Evolutionary conservation across 2,113 vertebrate species (phyloP).

Genomic region (Poeciliopsis retropinna): DNA sequence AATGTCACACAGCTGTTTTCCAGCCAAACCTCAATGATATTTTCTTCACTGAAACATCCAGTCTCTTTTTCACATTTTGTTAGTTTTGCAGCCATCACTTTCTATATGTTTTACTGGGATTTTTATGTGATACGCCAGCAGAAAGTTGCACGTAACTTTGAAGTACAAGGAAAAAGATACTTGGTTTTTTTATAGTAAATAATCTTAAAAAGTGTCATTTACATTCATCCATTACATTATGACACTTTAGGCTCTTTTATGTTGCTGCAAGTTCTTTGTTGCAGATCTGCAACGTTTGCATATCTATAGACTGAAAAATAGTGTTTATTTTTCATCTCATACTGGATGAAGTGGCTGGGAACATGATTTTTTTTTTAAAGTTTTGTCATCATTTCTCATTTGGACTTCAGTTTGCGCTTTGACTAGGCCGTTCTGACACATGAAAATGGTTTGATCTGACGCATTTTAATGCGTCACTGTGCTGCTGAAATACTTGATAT

Average conservation of each 20-base stretch:
- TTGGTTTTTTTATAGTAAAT: background rate
- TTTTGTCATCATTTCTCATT: background rate
- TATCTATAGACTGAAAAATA: background rate
- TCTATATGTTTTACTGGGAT: background rate
- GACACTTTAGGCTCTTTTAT: no score
- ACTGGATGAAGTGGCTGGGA: background rate
- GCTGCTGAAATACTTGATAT: background rate
- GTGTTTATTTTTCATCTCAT: background rate
- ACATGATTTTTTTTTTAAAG: background rate
- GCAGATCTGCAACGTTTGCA: background rate
- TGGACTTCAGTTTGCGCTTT: background rate
- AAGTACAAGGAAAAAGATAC: background rate
- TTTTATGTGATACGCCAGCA: background rate
- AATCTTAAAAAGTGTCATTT: background rate
- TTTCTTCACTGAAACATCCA: constrained; percentile 13
- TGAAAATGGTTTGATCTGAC: background rate
- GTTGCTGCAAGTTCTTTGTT: background rate
- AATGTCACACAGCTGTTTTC: background rate
- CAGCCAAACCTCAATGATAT: constrained; percentile 28
- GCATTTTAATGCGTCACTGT: background rate
- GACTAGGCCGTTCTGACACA: background rate
- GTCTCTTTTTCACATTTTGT: background rate
- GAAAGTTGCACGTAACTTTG: background rate
- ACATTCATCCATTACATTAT: no score
- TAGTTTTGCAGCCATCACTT: background rate